Evolutionary conservation across 2,797 vertebrate species (phyloP).

Genomic region (Xenentodon cancila): DNA sequence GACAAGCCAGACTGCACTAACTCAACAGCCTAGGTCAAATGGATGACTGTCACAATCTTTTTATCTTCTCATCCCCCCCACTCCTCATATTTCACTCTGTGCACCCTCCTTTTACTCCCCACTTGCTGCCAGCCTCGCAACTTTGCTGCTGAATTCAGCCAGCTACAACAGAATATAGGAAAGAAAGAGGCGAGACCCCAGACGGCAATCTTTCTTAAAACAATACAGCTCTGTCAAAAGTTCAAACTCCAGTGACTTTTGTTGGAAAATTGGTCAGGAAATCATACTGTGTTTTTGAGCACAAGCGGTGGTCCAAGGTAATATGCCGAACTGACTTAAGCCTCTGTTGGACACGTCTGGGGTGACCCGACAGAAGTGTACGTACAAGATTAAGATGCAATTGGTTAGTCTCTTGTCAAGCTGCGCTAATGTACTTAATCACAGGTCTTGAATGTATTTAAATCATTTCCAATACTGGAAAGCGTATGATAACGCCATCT

Average conservation of each 20-base stretch:
- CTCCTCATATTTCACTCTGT: slow-evolving; percentile 48
- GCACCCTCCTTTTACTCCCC: slow-evolving; percentile 68
- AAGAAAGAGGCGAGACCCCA: slow-evolving; percentile 53
- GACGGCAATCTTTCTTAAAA: slow-evolving; percentile 33
- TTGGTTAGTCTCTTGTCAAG: no score
- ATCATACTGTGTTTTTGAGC: background rate
- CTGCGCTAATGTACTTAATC: no score
- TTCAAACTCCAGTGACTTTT: background rate
- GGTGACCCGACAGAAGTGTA: no score
- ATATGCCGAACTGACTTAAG: background rate
- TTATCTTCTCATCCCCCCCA: slow-evolving; percentile 38
- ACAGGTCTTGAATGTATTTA: no score
- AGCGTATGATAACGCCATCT: no score
- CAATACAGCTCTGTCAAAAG: background rate
- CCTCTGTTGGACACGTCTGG: no score
- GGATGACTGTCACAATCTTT: slow-evolving; percentile 83
- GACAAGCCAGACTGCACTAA: slow-evolving; percentile 97
- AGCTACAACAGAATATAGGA: slow-evolving; percentile 82
- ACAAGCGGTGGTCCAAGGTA: background rate
- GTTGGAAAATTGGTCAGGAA: background rate
- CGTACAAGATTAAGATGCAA: no score
- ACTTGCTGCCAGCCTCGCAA: slow-evolving; percentile 73
- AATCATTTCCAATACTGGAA: no score
- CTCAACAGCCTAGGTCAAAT: slow-evolving; percentile 95
- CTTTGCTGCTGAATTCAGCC: slow-evolving; percentile 86